Conservation (phyloP, 1,140 invertebrate genomes). For the Brachionus koreanus region DNA sequence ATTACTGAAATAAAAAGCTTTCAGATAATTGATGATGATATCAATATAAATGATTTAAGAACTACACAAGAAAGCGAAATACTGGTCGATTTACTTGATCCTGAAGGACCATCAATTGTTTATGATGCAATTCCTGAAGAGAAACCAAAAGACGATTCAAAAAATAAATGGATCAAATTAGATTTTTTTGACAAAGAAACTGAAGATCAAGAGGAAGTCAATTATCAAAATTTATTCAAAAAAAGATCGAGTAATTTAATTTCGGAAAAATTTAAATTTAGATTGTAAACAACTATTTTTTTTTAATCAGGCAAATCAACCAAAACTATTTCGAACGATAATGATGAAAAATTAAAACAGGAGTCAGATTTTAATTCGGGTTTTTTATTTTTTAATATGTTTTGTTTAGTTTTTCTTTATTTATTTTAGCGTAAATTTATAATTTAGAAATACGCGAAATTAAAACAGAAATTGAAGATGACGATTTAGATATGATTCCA, state of each 20-base stretch:
- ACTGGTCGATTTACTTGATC: constrained; percentile 9
- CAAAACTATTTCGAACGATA: not conserved
- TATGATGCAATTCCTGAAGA: constrained; percentile 14
- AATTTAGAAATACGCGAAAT: not conserved
- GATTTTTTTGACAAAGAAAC: constrained; percentile 2
- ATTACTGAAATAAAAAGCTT: not conserved
- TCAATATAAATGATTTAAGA: constrained; percentile 28
- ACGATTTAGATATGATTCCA: constrained; percentile 17
- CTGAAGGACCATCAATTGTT: constrained; percentile 29
- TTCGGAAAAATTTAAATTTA: not conserved
- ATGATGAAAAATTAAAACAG: not conserved
- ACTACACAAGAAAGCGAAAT: constrained; percentile 31
- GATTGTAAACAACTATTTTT: not conserved
- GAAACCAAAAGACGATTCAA: not conserved
- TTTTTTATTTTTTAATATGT: not conserved
- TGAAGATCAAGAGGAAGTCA: not conserved
- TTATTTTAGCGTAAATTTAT: not conserved
- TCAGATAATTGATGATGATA: constrained; percentile 44
- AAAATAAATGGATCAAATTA: constrained; percentile 20
- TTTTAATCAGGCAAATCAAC: not conserved
- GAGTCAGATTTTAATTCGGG: not conserved
- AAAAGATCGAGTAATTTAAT: constrained; percentile 6
- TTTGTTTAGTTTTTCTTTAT: not conserved
- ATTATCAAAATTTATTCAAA: constrained; percentile 26
- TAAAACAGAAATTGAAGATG: not conserved